Evolutionary conservation across 2,797 vertebrate species (phyloP).

Genomic region (Masticophis lateralis): DNA sequence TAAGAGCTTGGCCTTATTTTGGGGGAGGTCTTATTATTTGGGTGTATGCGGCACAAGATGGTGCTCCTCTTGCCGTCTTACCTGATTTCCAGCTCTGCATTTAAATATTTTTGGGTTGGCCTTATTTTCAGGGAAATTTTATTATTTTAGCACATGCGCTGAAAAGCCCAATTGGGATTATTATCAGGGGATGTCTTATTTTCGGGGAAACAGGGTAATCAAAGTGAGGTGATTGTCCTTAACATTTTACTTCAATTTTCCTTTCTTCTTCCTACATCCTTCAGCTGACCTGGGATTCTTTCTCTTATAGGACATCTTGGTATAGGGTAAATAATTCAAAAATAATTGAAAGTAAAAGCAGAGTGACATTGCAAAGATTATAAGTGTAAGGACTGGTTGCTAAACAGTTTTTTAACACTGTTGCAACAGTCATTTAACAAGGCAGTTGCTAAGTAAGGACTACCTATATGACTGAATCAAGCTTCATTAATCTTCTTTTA

Average conservation of each 20-base stretch:
- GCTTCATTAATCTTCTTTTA: background rate
- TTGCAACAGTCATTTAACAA: background rate
- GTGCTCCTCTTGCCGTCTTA: no score
- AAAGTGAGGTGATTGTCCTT: background rate
- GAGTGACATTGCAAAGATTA: background rate
- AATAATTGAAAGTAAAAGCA: background rate
- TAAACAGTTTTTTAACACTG: background rate
- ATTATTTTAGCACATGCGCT: no score
- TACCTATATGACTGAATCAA: background rate
- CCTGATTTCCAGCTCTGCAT: no score
- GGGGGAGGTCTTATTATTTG: no score
- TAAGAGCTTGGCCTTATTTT: no score
- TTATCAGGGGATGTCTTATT: no score
- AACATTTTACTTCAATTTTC: background rate
- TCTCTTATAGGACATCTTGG: background rate
- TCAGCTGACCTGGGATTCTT: background rate
- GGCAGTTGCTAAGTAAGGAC: background rate
- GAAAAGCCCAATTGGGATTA: no score
- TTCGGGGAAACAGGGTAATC: background rate
- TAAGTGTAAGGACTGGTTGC: background rate
- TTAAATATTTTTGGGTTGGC: no score
- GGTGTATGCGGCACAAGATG: no score
- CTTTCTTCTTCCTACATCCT: background rate
- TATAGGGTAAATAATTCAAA: background rate
- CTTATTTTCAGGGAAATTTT: no score